A percentile compares a stretch with the other conserved stretches of the same genome.
phyloP scores from a whole-genome alignment of 2,888 invertebrate genomes.

The Tinea pellionella region DNA sequence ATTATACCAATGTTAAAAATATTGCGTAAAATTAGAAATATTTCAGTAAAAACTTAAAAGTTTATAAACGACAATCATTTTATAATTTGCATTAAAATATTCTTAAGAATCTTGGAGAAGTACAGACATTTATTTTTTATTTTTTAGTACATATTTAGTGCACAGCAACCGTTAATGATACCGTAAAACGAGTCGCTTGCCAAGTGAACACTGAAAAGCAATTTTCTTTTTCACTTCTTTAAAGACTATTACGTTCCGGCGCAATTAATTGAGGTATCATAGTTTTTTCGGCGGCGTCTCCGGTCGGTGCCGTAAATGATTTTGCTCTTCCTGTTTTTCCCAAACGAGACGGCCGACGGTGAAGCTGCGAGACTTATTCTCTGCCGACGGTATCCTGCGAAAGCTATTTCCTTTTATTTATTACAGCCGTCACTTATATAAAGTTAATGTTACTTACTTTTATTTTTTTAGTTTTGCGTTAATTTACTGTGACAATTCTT shows the following conservation, averaged over 20 bases:
- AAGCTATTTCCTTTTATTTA: constrained; percentile 17
- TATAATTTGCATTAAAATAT: no score
- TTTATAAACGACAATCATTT: no score
- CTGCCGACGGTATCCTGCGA: constrained; percentile 1
- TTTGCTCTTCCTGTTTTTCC: constrained; percentile 46
- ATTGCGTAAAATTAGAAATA: no score
- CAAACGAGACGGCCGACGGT: constrained; percentile 15
- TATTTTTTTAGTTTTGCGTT: background rate
- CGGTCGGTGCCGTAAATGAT: constrained; percentile 44
- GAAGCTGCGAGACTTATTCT: constrained; percentile 10
- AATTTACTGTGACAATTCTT: background rate
- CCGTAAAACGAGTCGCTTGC: background rate
- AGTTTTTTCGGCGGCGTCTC: constrained; percentile 41
- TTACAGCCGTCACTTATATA: constrained; percentile 13
- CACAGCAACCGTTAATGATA: constrained; percentile 6
- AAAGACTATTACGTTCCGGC: constrained; percentile 5
- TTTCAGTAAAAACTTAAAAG: no score
- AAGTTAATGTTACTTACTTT: constrained; percentile 1
- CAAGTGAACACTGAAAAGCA: constrained; percentile 1
- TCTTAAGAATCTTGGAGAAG: background rate
- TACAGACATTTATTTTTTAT: background rate
- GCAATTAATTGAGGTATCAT: constrained; percentile 23
- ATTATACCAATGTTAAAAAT: background rate
- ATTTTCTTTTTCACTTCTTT: constrained; percentile 9
- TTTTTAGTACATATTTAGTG: background rate